A percentile compares a stretch with the other conserved stretches of the same genome.
These are phyloP conservation scores for Dendroctonus valens DNA, from an alignment of 1,140 invertebrate genomes.

Conservation along the genomic window DNA sequence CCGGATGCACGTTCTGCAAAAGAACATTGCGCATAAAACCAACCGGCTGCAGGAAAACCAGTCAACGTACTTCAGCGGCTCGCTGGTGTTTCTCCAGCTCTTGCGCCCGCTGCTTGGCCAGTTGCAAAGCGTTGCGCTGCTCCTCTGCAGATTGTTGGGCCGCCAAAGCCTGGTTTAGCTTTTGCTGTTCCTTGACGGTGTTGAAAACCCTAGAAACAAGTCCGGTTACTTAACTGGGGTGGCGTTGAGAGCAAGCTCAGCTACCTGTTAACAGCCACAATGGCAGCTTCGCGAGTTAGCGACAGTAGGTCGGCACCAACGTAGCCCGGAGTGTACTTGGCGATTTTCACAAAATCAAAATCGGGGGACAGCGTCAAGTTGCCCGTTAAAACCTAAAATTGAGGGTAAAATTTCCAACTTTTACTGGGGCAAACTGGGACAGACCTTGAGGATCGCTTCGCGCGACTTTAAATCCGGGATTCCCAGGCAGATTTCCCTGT, in stretches of 20 bases:
- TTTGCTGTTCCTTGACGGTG: slow-evolving; percentile 40
- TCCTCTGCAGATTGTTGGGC: slow-evolving; percentile 8
- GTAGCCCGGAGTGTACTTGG: slow-evolving; percentile 90
- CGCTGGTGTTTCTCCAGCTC: slow-evolving; percentile 6
- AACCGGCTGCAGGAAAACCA: neutral
- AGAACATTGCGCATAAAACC: neutral
- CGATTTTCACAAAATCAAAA: slow-evolving; percentile 71
- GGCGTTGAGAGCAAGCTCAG: neutral
- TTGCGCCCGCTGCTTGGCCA: slow-evolving; percentile 5
- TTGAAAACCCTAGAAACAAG: slow-evolving; percentile 14
- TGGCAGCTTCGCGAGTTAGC: slow-evolving; percentile 81
- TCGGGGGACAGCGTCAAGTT: slow-evolving; percentile 66
- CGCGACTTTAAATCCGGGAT: slow-evolving; percentile 87
- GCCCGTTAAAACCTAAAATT: slow-evolving; percentile 54
- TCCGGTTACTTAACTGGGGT: no score
- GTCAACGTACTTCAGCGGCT: slow-evolving; percentile 1
- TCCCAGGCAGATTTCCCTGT: slow-evolving; percentile 90
- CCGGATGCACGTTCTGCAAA: slow-evolving; percentile 4
- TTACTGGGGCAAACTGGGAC: no score
- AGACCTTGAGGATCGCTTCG: slow-evolving; percentile 66
- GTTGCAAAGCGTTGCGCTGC: slow-evolving; percentile 14
- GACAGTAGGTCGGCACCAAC: slow-evolving; percentile 93
- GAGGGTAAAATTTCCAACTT: no score
- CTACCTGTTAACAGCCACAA: slow-evolving; percentile 76
- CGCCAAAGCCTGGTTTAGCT: slow-evolving; percentile 16